A percentile compares a stretch with the other conserved stretches of the same genome.
Evolutionary conservation across 2,113 vertebrate species (phyloP).

Genomic region (Talpa occidentalis): DNA sequence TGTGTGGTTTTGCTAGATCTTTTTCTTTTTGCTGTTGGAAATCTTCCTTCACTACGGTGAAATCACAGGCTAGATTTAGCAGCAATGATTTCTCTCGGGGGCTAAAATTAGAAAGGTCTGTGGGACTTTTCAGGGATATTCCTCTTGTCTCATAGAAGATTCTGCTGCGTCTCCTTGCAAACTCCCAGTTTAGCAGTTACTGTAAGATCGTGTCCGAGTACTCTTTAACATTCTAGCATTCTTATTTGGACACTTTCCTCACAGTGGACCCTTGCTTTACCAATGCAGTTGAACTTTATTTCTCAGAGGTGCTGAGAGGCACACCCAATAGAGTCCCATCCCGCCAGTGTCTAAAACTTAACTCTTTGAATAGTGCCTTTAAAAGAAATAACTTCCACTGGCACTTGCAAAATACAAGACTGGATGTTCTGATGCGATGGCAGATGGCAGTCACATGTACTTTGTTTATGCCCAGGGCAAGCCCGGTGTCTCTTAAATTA

Average conservation of each 20-base stretch:
- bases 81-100: slow-evolving; percentile 67
- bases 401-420: slow-evolving; percentile 43
- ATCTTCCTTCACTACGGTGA: slow-evolving; percentile 68
- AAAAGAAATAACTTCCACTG: slow-evolving; percentile 45
- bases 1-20: background rate
- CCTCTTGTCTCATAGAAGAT: slow-evolving; percentile 72
- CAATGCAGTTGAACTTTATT: slow-evolving; percentile 26
- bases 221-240: slow-evolving; percentile 24
- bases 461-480: slow-evolving; percentile 65
- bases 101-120: slow-evolving; percentile 81
- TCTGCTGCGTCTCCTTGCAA: slow-evolving; percentile 79
- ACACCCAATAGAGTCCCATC: background rate
- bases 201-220: slow-evolving; percentile 32
- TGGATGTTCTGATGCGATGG: background rate
- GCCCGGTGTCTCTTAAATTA: slow-evolving; percentile 74
- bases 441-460: slow-evolving; percentile 52
- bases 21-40: slow-evolving; percentile 68
- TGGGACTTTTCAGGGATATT: slow-evolving; percentile 68
- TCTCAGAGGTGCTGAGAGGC: slow-evolving; percentile 38
- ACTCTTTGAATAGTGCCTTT: slow-evolving; percentile 48
- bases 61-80: slow-evolving; percentile 77
- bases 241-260: background rate
- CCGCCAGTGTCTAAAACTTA: slow-evolving; percentile 51
- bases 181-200: slow-evolving; percentile 70
- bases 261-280: background rate